phyloP scores from a whole-genome alignment of 2,113 vertebrate species.

The Vimba vimba region DNA sequence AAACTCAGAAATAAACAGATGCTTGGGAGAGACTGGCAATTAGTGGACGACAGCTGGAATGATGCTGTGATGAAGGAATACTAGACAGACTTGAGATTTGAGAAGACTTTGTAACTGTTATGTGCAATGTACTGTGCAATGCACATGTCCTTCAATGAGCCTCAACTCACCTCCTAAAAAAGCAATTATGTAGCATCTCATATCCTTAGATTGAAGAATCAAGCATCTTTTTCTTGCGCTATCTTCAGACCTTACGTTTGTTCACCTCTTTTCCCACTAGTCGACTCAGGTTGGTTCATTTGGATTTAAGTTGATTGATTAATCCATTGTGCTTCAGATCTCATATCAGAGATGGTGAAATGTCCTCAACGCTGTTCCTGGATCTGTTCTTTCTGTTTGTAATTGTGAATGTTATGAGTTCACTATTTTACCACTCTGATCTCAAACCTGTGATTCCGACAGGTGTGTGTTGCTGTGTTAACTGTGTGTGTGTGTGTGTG shows the following conservation, averaged over 20 bases:
- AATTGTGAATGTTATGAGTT: slow-evolving; percentile 8
- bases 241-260: background rate
- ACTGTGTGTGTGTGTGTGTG: slow-evolving; percentile 20
- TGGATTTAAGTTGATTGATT: background rate
- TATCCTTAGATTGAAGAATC: background rate
- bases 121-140: background rate
- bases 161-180: background rate
- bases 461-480: slow-evolving; percentile 8
- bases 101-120: background rate
- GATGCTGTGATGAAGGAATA: background rate
- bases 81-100: background rate
- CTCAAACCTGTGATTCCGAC: slow-evolving; percentile 7
- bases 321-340: background rate
- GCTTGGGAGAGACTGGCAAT: background rate
- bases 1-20: background rate
- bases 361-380: background rate
- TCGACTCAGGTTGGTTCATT: background rate
- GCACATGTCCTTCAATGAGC: background rate
- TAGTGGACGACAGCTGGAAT: background rate
- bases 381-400: background rate
- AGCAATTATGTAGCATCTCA: background rate
- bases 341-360: background rate
- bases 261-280: background rate
- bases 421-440: background rate
- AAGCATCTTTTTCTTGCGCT: background rate